Evolutionary conservation across 1,140 invertebrate species (phyloP), one percentile per base, ranked within the genome.

Genomic region (Drosophila saltans): DNA sequence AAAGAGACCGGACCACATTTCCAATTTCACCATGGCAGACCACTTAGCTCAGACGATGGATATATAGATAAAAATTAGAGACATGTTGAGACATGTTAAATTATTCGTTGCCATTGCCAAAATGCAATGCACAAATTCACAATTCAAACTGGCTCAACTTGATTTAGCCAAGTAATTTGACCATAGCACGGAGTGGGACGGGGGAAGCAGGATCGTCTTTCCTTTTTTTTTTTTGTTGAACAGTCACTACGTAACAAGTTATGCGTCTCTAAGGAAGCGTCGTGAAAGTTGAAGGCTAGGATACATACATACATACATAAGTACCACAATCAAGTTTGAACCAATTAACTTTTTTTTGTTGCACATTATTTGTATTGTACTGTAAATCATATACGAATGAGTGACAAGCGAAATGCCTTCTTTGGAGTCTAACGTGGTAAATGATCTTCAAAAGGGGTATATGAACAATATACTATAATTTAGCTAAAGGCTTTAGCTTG

Each of bases 261-360:
- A 48, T 36, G 72, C 30, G 52, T 24, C 21, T 30, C 72, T 21
- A 9, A 52, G 41, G 10, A 69, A 75, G 69, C 73, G 68, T 48
- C 74, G 75, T 78, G 75, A 78, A 78, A 78, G 75, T 78, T 78
- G 60, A 26, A 56, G 61, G 30, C 63, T 16, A 66, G 52, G 72
- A 61, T 8, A 39, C 40, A 60, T 40, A 36, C 33, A 36, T 36
- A 36, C 33, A 30, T 30, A 30, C 28, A 30, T 30, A 30, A 3
- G 33, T 36, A 36, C 33, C 33, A 36, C 6, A 36, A 36, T 36
- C 33, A 36, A 36, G 33, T 21, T 60, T 60, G 66, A 71, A 28
- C 72, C 72, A 74, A 74, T 74, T 74, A 69, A 55, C 71, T 55
- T 63, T 21, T 63, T 74, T 71, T 16, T 16, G 16, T 16, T 16